Percentiles rank a stretch among this genome's conserved stretches.
phyloP scores from a whole-genome alignment of 35 echinoderm and acorn worm genomes.

The Eucidaris tribuloides region DNA sequence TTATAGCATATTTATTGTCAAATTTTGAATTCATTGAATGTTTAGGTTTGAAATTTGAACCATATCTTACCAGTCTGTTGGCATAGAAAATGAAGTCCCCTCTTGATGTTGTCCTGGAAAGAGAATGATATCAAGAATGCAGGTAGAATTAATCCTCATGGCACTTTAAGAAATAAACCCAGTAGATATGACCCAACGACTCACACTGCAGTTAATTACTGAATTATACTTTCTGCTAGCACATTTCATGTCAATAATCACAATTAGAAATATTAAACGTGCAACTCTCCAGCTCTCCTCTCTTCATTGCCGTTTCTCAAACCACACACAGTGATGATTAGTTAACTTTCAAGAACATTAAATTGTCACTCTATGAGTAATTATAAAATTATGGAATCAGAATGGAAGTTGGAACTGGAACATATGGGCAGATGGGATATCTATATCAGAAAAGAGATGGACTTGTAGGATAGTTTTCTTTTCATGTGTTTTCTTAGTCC shows the following conservation, averaged over 20 bases:
- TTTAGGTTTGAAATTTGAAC: no score
- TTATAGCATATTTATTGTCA: no score
- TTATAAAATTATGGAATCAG: neutral
- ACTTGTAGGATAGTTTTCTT: no score
- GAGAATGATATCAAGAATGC: slow-evolving; percentile 3
- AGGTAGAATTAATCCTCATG: neutral
- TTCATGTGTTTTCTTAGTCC: no score
- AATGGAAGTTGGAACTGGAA: neutral
- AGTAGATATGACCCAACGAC: neutral
- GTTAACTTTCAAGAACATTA: neutral
- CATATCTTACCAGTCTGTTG: slow-evolving; percentile 86
- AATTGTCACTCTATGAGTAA: neutral
- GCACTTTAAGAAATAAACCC: neutral
- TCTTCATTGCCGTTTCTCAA: neutral
- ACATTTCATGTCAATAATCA: neutral
- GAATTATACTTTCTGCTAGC: neutral
- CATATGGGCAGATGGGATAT: neutral
- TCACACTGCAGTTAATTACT: neutral
- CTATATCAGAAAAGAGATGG: no score
- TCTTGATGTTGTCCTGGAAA: slow-evolving; percentile 77
- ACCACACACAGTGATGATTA: neutral
- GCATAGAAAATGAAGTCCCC: slow-evolving; percentile 99
- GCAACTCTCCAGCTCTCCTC: neutral
- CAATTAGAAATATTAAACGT: neutral
- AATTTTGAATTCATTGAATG: no score